Evolutionary conservation across 2,888 invertebrate species (phyloP).

Genomic region (Dascillus cervinus): DNA sequence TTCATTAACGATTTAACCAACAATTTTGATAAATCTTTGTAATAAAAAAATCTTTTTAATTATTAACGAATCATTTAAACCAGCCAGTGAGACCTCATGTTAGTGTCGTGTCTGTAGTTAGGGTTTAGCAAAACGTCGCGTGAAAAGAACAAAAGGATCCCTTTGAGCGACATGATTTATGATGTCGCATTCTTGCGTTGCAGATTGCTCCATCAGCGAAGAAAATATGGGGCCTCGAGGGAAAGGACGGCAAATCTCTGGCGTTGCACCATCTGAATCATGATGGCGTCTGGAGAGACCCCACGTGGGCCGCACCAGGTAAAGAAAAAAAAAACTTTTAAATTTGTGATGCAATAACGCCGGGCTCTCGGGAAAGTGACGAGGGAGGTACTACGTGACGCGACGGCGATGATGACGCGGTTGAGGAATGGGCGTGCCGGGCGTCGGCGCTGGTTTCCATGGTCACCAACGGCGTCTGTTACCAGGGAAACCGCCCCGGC

Average conservation of each 20-base stretch:
- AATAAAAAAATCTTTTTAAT: too few relatives aligned
- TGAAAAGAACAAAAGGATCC: too few relatives aligned
- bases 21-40: too few relatives aligned
- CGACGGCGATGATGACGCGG: slow-evolving; percentile 32
- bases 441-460: slow-evolving; percentile 39
- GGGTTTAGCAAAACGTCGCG: too few relatives aligned
- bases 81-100: too few relatives aligned
- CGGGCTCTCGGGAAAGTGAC: too few relatives aligned
- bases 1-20: too few relatives aligned
- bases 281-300: slow-evolving; percentile 84
- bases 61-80: too few relatives aligned
- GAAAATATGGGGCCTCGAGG: slow-evolving; percentile 81
- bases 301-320: slow-evolving; percentile 90
- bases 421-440: slow-evolving; percentile 29
- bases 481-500: slow-evolving; percentile 29
- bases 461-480: slow-evolving; percentile 26
- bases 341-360: background rate
- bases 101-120: too few relatives aligned
- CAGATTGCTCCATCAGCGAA: slow-evolving; percentile 92
- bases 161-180: background rate
- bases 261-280: slow-evolving; percentile 65
- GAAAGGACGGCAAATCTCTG: slow-evolving; percentile 67
- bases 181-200: slow-evolving; percentile 32
- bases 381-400: too few relatives aligned
- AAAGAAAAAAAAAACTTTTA: slow-evolving; percentile 31